These are phyloP conservation scores for Rhopalosiphum padi DNA, from an alignment of 1,140 invertebrate species.

Conservation along the genomic window DNA sequence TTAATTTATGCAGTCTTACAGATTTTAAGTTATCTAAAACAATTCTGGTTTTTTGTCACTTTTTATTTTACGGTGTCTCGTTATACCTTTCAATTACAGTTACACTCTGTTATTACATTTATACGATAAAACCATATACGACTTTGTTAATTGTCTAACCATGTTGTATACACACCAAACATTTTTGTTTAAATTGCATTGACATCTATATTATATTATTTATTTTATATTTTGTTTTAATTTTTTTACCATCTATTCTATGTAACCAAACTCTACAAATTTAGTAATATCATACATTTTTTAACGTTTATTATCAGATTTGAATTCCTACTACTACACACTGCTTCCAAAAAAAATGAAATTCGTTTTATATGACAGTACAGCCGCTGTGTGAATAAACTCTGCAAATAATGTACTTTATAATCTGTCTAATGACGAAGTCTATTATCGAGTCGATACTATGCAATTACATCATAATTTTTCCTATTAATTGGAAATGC, in stretches of 20 bases:
- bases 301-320: neutral
- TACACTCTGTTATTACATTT: neutral
- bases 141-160: neutral
- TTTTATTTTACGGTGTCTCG: neutral
- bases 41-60: neutral
- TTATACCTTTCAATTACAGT: neutral
- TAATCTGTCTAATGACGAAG: neutral
- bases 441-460: neutral
- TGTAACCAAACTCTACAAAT: neutral
- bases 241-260: neutral
- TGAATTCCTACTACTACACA: neutral
- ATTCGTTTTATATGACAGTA: neutral
- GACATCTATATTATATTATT: neutral
- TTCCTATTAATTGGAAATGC: neutral
- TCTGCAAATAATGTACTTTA: neutral
- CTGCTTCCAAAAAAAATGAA: neutral
- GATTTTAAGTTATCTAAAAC: neutral
- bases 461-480: neutral
- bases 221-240: neutral
- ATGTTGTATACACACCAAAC: neutral
- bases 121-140: neutral
- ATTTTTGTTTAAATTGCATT: neutral
- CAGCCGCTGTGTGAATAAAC: neutral
- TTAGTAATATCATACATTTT: neutral
- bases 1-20: neutral